A percentile compares a stretch with the other conserved stretches of the same genome.
Conservation (phyloP, 2,888 invertebrate genomes). For the Dione vanillae region DNA sequence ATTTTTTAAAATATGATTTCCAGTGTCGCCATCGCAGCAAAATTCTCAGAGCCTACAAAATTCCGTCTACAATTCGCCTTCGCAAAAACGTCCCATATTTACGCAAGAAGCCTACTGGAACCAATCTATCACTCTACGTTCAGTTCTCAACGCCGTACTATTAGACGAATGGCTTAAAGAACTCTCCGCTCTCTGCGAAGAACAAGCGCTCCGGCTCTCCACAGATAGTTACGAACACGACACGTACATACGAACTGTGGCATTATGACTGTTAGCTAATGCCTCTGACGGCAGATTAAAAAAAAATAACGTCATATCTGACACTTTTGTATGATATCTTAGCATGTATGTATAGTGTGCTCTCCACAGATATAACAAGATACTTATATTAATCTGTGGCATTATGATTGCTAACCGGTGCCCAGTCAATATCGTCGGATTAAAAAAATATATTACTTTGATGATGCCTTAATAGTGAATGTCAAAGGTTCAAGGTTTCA, state of each 20-base stretch:
- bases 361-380: constrained; percentile 68
- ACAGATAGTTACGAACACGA: constrained; percentile 69
- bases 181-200: constrained; percentile 96
- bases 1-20: constrained; percentile 42
- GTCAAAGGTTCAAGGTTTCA: constrained; percentile 84
- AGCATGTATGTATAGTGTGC: constrained; percentile 17
- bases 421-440: constrained; percentile 56
- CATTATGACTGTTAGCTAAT: constrained; percentile 75
- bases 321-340: constrained; percentile 43
- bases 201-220: constrained; percentile 89
- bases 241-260: constrained; percentile 66
- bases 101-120: constrained; percentile 78
- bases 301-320: constrained; percentile 45
- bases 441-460: constrained; percentile 42
- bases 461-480: constrained; percentile 28
- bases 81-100: constrained; percentile 65
- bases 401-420: constrained; percentile 75
- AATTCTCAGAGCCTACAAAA: constrained; percentile 56
- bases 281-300: constrained; percentile 56
- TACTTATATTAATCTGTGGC: constrained; percentile 68
- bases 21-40: constrained; percentile 56
- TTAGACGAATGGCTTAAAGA: constrained; percentile 98
- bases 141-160: constrained; percentile 88
- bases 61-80: constrained; percentile 52
- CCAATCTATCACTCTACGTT: constrained; percentile 72